Base-by-base conservation (phyloP, 2,888 invertebrate genomes). In the Volucella zonaria region DNA sequence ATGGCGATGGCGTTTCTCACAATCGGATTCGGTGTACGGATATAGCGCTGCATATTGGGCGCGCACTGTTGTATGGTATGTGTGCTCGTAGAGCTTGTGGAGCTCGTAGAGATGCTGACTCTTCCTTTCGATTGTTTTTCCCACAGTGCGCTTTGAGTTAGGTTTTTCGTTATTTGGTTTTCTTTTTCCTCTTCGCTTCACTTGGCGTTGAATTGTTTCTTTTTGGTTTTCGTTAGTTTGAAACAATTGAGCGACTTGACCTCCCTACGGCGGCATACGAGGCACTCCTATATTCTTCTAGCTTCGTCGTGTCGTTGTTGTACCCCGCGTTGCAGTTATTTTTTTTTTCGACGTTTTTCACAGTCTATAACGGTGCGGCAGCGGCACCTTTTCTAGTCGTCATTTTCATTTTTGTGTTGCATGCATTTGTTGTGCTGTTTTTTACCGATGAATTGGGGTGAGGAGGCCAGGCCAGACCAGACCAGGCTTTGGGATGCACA, bases 41-140 rank as follows among this genome's bases (percentile, higher is more conserved):
- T 47, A 49, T 51, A n/a, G 15, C 40, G 71, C 18, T 9, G 31
- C 47, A 52, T 49, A 42, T 88, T 88, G 87, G 87, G 87, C 82
- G 86, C 87, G 88, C 18, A 12, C 23, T 15, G 47, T 38, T 45
- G 54, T 43, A 31, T 40, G 49, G 40, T 76, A 42, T 51, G 54
- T 47, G 58, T 49, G 45, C 54, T 51, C 62, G 58, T 38, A 31
- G 31, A 31, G 31, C 18, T 14, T 62, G 71, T 58, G 58, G 43
- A 58, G n/a, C 61, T 9, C 12, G 14, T 70, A 54, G 54, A 78
- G 62, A 67, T 76, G 75, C 88, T 87, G 88, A 89, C 91, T 91
- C 91, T 91, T 91, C 91, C 91, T 91, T 91, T 91, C 91, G 90
- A 90, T 91, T 90, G 89, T 89, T 90, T 90, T 90, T 90, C 90